A percentile compares a stretch with the other conserved stretches of the same genome.
These are phyloP conservation scores for Sinocyclocheilus anophthalmus DNA, from an alignment of 2,113 vertebrate genomes.

Conservation along the genomic window DNA sequence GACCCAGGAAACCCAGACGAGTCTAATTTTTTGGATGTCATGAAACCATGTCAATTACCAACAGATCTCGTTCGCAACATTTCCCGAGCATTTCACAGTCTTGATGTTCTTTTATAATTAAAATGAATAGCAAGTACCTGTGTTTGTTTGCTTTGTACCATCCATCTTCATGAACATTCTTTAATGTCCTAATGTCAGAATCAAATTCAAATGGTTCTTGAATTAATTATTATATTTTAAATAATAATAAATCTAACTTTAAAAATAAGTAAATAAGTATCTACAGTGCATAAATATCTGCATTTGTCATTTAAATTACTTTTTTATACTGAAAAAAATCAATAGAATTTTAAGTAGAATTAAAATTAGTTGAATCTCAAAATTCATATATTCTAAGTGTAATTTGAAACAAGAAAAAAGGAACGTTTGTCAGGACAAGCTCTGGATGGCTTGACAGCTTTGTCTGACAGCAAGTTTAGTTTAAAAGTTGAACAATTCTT, in stretches of 20 bases:
- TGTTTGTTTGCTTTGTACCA: not conserved
- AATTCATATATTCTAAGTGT: not conserved
- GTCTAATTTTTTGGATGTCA: constrained; percentile 13
- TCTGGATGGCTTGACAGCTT: not conserved
- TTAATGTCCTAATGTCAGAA: not conserved
- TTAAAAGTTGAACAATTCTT: not conserved
- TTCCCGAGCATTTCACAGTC: not conserved
- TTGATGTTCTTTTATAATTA: not conserved
- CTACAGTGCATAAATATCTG: not conserved
- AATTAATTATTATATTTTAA: not conserved
- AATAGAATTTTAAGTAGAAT: not conserved
- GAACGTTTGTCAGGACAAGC: not conserved
- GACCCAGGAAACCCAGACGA: not conserved
- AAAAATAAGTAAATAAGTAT: not conserved
- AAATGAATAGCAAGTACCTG: not conserved
- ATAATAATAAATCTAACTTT: not conserved
- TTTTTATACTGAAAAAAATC: not conserved
- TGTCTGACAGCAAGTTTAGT: not conserved
- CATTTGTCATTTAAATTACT: not conserved
- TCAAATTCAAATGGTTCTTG: not conserved
- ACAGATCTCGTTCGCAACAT: not conserved
- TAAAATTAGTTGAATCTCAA: not conserved
- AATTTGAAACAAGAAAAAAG: not conserved
- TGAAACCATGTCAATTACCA: constrained; percentile 30
- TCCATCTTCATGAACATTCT: not conserved